Evolutionary conservation across 2,888 invertebrate genomes (phyloP), one percentile per base, ranked within the genome.

Genomic region (Ochropacha duplaris): DNA sequence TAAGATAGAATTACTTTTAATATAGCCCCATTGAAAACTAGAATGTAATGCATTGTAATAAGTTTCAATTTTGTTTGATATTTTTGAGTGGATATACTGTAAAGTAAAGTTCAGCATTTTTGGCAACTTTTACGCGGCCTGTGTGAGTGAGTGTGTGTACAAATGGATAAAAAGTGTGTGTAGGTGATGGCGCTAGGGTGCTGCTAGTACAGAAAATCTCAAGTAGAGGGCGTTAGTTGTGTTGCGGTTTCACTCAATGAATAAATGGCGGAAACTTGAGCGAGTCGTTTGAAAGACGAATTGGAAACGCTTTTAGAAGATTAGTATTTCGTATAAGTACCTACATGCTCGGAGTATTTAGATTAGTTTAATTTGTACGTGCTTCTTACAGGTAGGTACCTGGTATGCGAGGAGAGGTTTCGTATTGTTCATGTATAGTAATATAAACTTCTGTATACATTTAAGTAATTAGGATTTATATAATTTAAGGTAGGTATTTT

Each of bases 161-260:
- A 72, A 56, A 55, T 62, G 62, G 24, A 75, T 80, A 83, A 84
- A 86, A 85, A 81, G 69, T 76, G 77, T 80, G 78, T 72, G 78
- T 75, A 66, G 62, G 56, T 57, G 56, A 79, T 79, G 90, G 91
- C 91, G 92, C 89, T 90, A 89, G 87, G 88, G 88, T 80, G 81
- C 74, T 71, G 39, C 44, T 51, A 72, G 72, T 89, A 67, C 72
- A 49, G 60, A 60, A 68, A 71, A 71, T 61, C 58, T 57, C 61
- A 72, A 60, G 72, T 67, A 91, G 92, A 90, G 91, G 91, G 87
- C 90, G 83, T 57, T 75, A 81, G 62, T 52, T 16, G 63, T 62
- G 64, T 75, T 83, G 83, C 72, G 85, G 84, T 84, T 71, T 60
- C 63, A 67, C 44, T 9, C 16, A 62, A 57, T 61, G 69, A 76